Conservation (phyloP, 2,797 vertebrate species). For the Cynopterus sphinx region DNA sequence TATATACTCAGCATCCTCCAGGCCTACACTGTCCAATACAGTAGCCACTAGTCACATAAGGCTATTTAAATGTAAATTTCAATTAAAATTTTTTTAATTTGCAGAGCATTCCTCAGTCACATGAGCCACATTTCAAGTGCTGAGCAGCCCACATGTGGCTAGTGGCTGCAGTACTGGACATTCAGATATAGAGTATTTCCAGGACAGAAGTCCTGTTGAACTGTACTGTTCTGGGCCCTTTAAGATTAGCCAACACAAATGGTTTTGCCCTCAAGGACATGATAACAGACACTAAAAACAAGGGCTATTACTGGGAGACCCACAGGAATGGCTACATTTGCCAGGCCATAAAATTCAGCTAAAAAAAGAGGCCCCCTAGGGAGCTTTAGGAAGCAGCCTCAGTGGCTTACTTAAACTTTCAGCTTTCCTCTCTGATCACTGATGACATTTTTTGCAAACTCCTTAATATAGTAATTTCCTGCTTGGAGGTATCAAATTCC, state of each 20-base stretch:
- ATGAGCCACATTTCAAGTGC: neutral
- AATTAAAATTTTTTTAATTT: neutral
- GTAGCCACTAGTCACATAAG: neutral
- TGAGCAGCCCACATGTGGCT: neutral
- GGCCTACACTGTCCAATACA: neutral
- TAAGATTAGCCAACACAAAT: neutral
- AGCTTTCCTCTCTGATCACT: neutral
- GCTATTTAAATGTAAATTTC: neutral
- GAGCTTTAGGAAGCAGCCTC: neutral
- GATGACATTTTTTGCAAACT: neutral
- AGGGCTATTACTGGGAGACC: neutral
- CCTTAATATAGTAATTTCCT: neutral
- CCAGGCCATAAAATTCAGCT: neutral
- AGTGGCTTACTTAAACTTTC: neutral
- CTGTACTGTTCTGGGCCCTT: neutral
- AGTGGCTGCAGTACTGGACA: neutral
- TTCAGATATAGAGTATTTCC: neutral
- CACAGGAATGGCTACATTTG: neutral
- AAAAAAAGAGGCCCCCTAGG: neutral
- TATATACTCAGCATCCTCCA: neutral
- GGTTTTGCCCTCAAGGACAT: neutral
- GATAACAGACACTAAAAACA: neutral
- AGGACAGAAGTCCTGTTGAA: neutral
- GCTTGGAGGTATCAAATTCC: neutral
- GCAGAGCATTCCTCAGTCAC: neutral